Conservation (phyloP, 2,888 invertebrate genomes). For the Machimus rusticus region DNA sequence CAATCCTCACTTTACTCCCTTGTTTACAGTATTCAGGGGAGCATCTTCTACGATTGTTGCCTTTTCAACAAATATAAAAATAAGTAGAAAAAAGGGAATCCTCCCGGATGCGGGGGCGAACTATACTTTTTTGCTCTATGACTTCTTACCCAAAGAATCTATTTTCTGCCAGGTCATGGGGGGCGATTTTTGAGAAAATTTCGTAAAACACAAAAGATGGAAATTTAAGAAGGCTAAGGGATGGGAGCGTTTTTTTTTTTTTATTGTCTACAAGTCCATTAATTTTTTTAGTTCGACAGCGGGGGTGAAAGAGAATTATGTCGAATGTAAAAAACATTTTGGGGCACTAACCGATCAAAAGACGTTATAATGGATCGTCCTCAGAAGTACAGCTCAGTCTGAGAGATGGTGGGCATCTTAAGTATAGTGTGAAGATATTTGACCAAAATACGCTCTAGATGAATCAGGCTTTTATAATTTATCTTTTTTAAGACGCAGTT, state of each 20-base stretch:
- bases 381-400: background rate
- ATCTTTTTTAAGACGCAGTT: background rate
- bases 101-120: background rate
- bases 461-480: background rate
- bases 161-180: background rate
- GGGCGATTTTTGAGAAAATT: background rate
- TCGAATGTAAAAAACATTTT: background rate
- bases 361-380: background rate
- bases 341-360: background rate
- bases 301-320: background rate
- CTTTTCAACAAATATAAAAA: background rate
- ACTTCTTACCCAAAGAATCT: background rate
- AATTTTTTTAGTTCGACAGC: background rate
- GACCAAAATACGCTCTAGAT: background rate
- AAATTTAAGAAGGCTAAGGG: background rate
- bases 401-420: too few species aligned
- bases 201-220: background rate
- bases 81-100: background rate
- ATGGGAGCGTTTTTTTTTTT: background rate
- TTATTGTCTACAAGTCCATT: background rate
- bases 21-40: background rate
- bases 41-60: background rate
- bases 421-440: background rate
- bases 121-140: background rate
- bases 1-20: background rate